Percentiles rank a stretch among this genome's conserved stretches.
Conservation (phyloP, 1,140 invertebrate genomes). For the Drosophila biarmipes region DNA sequence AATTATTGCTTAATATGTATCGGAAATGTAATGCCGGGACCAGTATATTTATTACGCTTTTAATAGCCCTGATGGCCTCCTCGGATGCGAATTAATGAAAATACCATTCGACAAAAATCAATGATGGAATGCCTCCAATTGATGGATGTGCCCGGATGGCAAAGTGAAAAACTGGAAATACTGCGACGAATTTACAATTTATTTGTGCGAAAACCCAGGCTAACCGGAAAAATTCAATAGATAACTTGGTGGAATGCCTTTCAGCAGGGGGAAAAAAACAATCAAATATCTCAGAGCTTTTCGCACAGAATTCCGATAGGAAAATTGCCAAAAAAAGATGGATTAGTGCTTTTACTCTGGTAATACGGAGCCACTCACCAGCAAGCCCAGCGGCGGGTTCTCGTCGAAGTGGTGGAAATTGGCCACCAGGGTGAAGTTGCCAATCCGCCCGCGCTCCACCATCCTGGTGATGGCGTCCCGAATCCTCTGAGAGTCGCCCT, state of each 20-base stretch:
- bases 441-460: conserved; percentile 87
- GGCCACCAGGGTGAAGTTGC: conserved; percentile 87
- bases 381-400: conserved; percentile 86
- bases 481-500: conserved; percentile 87
- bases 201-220: conserved; percentile 4
- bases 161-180: neutral
- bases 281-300: conserved; percentile 9
- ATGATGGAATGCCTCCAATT: conserved; percentile 52
- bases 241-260: conserved; percentile 18
- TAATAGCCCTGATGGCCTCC: conserved; percentile 35
- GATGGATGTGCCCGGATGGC: conserved; percentile 51
- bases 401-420: conserved; percentile 87
- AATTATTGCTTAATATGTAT: conserved; percentile 68
- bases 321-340: conserved; percentile 4
- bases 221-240: conserved; percentile 16
- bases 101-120: conserved; percentile 41
- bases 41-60: conserved; percentile 43
- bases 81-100: conserved; percentile 46
- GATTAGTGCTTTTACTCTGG: conserved; percentile 11
- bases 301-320: neutral
- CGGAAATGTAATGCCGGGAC: conserved; percentile 45
- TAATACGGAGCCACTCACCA: conserved; percentile 82
- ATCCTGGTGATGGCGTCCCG: conserved; percentile 87
- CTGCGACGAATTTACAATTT: conserved; percentile 26
- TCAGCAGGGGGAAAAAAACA: neutral